phyloP scores from a whole-genome alignment of 2,888 invertebrate species.

The Diloba caeruleocephala region DNA sequence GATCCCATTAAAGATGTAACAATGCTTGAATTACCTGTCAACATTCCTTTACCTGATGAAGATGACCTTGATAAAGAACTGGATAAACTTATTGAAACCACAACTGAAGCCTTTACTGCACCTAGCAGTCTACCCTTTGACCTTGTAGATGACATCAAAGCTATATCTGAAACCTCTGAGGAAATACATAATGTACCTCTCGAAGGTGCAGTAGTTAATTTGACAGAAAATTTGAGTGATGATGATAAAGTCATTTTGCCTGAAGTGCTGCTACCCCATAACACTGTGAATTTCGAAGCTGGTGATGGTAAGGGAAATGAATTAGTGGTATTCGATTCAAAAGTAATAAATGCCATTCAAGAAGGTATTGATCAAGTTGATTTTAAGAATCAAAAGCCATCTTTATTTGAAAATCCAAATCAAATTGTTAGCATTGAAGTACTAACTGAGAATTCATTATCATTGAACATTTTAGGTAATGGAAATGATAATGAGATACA shows the following conservation, averaged over 20 bases:
- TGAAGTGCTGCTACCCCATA: background rate
- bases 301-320: conserved; percentile 11
- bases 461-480: conserved; percentile 1
- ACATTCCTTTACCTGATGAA: conserved; percentile 71
- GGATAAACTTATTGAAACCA: conserved; percentile 8
- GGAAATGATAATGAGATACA: conserved; percentile 2
- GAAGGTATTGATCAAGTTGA: conserved; percentile 8
- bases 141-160: conserved; percentile 30
- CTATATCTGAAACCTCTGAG: conserved; percentile 9
- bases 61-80: conserved; percentile 64
- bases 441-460: conserved; percentile 8
- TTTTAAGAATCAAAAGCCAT: background rate
- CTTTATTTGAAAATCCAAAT: conserved; percentile 1
- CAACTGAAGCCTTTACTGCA: background rate
- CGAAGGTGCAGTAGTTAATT: conserved; percentile 13
- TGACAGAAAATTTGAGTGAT: conserved; percentile 4
- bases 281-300: background rate
- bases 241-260: background rate
- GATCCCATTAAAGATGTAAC: conserved; percentile 21
- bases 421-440: background rate
- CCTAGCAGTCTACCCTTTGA: conserved; percentile 23
- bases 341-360: conserved; percentile 2
- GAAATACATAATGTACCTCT: conserved; percentile 5
- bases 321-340: background rate
- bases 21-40: conserved; percentile 52